A percentile compares a stretch with the other conserved stretches of the same genome.
Evolutionary conservation across 2,888 invertebrate species (phyloP).

Genomic region (Automeris io): DNA sequence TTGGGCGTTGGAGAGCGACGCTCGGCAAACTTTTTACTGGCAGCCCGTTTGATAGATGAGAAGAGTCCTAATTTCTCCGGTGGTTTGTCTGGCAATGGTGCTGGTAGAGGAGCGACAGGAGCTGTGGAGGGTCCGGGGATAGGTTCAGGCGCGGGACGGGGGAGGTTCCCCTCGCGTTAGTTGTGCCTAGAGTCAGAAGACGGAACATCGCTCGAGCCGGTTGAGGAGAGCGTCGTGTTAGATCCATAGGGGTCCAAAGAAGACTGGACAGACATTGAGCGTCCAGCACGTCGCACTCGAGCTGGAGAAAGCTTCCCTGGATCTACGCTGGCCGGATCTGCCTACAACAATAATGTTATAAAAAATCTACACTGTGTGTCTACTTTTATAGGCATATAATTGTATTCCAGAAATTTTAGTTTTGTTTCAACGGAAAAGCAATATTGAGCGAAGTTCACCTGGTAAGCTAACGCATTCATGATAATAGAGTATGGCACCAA

Average conservation of each 20-base stretch:
- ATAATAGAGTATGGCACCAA: slow-evolving; percentile 94
- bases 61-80: slow-evolving; percentile 77
- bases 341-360: slow-evolving; percentile 85
- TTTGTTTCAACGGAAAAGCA: no score
- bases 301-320: slow-evolving; percentile 95
- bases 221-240: slow-evolving; percentile 92
- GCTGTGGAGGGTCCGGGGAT: slow-evolving; percentile 71
- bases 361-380: slow-evolving; percentile 56
- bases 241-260: slow-evolving; percentile 94
- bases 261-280: slow-evolving; percentile 95
- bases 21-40: slow-evolving; percentile 72
- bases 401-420: no score
- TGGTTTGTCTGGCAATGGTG: slow-evolving; percentile 65
- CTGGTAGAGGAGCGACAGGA: slow-evolving; percentile 40
- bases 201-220: slow-evolving; percentile 86
- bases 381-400: no score
- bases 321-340: slow-evolving; percentile 98
- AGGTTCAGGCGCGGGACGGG: slow-evolving; percentile 79
- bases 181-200: slow-evolving; percentile 86
- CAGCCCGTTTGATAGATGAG: slow-evolving; percentile 71
- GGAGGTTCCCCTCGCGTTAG: slow-evolving; percentile 92
- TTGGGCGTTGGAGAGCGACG: slow-evolving; percentile 73
- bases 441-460: slow-evolving; percentile 76
- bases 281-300: slow-evolving; percentile 89
- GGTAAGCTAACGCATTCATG: slow-evolving; percentile 95